Percentiles rank a stretch among this genome's conserved stretches.
Conservation (phyloP, 2,797 vertebrate genomes). For the Ataeniobius toweri region DNA sequence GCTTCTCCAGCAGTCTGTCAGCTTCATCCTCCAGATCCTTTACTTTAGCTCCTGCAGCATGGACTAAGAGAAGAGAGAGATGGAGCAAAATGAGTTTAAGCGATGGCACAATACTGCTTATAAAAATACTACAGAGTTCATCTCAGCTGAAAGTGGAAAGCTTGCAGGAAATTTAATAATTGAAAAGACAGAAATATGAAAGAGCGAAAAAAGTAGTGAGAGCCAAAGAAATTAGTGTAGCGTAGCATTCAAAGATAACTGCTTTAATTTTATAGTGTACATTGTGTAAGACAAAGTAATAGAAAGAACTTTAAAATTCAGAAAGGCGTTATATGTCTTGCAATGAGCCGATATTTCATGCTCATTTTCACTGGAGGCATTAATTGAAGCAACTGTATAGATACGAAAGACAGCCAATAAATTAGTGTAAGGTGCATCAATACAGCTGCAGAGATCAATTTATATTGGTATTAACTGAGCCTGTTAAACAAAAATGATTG, state of each 20-base stretch:
- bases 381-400: constrained; percentile 58
- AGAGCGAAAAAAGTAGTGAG: constrained; percentile 21
- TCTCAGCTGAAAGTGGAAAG: constrained; percentile 27
- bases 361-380: constrained; percentile 43
- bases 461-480: neutral
- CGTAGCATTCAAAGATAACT: constrained; percentile 51
- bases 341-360: constrained; percentile 56
- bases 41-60: constrained; percentile 91
- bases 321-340: constrained; percentile 46
- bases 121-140: constrained; percentile 1
- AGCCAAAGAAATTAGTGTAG: constrained; percentile 61
- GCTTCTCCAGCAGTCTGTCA: constrained; percentile 90
- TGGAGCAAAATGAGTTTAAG: constrained; percentile 23
- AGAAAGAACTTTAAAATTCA: constrained; percentile 5
- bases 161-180: constrained; percentile 29
- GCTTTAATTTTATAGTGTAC: constrained; percentile 14
- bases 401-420: constrained; percentile 39
- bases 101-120: neutral
- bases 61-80: constrained; percentile 79
- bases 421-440: constrained; percentile 66
- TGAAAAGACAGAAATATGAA: constrained; percentile 16
- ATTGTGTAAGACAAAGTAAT: constrained; percentile 10
- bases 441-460: constrained; percentile 41
- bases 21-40: constrained; percentile 93
- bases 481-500: neutral